These are phyloP conservation scores for Melanerpes formicivorus DNA, from an alignment of 2,113 vertebrate genomes.

Conservation along the genomic window DNA sequence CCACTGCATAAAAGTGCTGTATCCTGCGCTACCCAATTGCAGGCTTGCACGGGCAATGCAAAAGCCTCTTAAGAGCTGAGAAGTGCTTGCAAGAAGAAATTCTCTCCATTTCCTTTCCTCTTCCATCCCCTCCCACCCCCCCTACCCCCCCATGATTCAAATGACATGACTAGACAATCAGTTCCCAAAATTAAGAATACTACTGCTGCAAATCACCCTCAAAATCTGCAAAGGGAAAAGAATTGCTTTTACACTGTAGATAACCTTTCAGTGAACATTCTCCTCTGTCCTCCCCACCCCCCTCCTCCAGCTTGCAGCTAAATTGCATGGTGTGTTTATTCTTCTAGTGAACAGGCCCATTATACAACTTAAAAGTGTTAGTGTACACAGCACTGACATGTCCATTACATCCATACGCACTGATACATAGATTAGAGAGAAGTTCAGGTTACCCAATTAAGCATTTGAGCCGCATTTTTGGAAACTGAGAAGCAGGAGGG, in stretches of 20 bases:
- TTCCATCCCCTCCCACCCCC: neutral
- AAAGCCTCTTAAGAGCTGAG: constrained; percentile 20
- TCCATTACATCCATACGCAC: neutral
- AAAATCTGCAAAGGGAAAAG: neutral
- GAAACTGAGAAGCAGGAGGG: neutral
- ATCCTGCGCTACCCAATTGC: neutral
- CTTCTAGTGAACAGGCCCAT: constrained; percentile 27
- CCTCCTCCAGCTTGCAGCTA: neutral
- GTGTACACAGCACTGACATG: neutral
- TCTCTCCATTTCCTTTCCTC: neutral
- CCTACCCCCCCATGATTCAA: neutral
- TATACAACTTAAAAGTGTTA: constrained; percentile 25
- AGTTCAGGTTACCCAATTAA: constrained; percentile 35
- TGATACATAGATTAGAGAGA: neutral
- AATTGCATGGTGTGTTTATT: constrained; percentile 19
- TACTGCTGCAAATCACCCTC: neutral
- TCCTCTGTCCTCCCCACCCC: neutral
- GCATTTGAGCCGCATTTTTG: constrained; percentile 32
- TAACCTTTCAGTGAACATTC: neutral
- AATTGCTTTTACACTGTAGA: neutral
- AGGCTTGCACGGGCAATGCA: neutral
- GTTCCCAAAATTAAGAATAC: neutral
- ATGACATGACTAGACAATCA: neutral
- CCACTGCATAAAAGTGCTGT: neutral
- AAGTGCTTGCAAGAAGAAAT: neutral